Evolutionary conservation across 2,888 invertebrate genomes (phyloP).

Genomic region (Spilosoma lubricipeda): DNA sequence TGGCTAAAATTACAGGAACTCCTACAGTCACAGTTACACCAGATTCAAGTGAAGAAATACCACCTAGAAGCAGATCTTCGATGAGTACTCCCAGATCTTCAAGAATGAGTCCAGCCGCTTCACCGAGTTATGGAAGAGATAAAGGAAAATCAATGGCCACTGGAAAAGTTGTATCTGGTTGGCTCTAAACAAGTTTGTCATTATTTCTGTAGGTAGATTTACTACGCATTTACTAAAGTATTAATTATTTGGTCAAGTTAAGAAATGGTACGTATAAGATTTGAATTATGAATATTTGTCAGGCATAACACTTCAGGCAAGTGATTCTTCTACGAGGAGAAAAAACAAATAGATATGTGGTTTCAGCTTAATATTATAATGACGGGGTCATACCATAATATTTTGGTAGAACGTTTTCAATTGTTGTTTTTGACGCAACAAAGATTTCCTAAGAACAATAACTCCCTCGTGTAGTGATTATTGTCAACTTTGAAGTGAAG

Average conservation of each 20-base stretch:
- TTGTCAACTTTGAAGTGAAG: too few species aligned
- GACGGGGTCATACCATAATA: background rate
- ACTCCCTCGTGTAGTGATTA: too few species aligned
- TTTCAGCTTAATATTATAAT: background rate
- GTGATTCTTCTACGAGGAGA: background rate
- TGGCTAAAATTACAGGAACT: constrained; percentile 52
- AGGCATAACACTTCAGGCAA: background rate
- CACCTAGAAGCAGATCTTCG: constrained; percentile 45
- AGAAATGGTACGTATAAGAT: background rate
- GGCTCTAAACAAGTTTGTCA: constrained; percentile 84
- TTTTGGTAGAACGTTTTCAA: too few species aligned
- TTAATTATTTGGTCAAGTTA: constrained; percentile 1
- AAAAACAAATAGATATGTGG: background rate
- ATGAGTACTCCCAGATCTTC: constrained; percentile 57
- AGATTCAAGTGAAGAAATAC: constrained; percentile 29
- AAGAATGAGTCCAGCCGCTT: constrained; percentile 74
- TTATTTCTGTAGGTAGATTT: background rate
- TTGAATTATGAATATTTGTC: background rate
- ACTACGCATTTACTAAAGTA: constrained; percentile 12
- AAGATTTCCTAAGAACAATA: too few species aligned
- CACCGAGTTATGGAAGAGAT: constrained; percentile 75
- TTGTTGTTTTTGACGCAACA: too few species aligned
- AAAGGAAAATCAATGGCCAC: constrained; percentile 91
- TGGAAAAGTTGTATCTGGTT: constrained; percentile 90
- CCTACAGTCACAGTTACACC: constrained; percentile 40